Base-by-base conservation (phyloP, 2,888 invertebrate genomes). In the Perdita meconis region DNA sequence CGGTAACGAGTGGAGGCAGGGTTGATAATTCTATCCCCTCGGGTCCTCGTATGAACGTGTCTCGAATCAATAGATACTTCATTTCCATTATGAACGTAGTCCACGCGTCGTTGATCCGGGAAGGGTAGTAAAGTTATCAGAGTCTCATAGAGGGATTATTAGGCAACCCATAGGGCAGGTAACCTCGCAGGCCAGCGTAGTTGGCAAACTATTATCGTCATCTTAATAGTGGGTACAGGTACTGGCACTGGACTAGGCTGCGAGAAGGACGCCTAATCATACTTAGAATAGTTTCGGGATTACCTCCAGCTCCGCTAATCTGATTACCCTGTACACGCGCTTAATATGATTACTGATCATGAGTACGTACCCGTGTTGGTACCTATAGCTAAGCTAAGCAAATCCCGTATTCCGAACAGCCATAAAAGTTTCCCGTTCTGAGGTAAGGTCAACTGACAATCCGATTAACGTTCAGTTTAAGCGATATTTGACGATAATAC, bases 281-380 rank as follows among this genome's bases (percentile, higher is more conserved):
- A 92, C 92, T 92, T 92, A 91, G 92, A 92, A 92, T 91, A 92
- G 92, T 92, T 92, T 91, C 91, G 88, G 92, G 92, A 92, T 92
- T 92, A 92, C 90, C 89, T 89, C 89, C 87, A 89, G 89, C 90
- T 90, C 87, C 90, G 87, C 91, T 92, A 92, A 92, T 92, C 92
- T 91, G 92, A 92, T 92, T 92, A 92, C 88, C 87, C 89, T 88
- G 90, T 91, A 91, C 92, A 92, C 91, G 91, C 92, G 91, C 91
- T 92, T 92, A 92, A 92, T 92, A 91, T 92, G 92, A 92, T 92
- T 92, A 92, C 92, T 90, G 91, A 92, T 92, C 90, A 91, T 91
- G 91, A 92, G 91, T 89, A 89, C 87, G 89, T 89, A 87, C 86
- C 85, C 86, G 88, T 88, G 87, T 88, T 88, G 85, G 85, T 87